Percentiles rank a stretch among this genome's conserved stretches.
phyloP scores from a whole-genome alignment of 30 jellyfish, hydroid and myxozoan species.

The Cassiopea andromeda region DNA sequence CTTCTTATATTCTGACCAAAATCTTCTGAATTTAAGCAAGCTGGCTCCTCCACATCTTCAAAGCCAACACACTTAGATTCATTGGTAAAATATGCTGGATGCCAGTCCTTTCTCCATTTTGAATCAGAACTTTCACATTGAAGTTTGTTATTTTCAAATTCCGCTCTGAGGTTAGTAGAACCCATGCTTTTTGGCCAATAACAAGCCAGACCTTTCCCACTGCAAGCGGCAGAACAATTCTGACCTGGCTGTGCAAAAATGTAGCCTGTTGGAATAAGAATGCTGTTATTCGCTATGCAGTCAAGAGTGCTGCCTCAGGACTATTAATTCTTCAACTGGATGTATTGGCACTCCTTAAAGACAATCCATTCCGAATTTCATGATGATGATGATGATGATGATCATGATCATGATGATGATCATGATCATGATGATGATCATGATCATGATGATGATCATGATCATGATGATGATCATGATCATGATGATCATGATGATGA shows the following conservation, averaged over 20 bases:
- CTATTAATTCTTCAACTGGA: neutral
- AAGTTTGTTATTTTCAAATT: neutral
- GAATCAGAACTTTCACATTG: neutral
- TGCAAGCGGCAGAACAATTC: constrained; percentile 41
- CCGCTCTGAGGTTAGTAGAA: neutral
- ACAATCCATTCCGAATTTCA: neutral
- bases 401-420: neutral
- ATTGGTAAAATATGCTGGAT: constrained; percentile 31
- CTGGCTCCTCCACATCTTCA: constrained; percentile 17
- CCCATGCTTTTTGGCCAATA: constrained; percentile 9
- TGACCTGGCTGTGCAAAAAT: constrained; percentile 29
- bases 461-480: neutral
- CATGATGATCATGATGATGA: neutral
- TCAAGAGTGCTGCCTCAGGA: neutral
- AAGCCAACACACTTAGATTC: constrained; percentile 32
- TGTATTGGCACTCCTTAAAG: neutral
- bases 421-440: neutral
- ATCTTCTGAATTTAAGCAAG: constrained; percentile 1
- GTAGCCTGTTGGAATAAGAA: constrained; percentile 9
- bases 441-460: neutral
- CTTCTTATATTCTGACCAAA: constrained; percentile 11
- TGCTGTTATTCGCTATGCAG: neutral
- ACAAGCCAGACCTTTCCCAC: constrained; percentile 19
- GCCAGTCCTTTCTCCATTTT: constrained; percentile 55
- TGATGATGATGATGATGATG: neutral